Evolutionary conservation across 2,113 vertebrate genomes (phyloP), one percentile per base, ranked within the genome.

Genomic region (Geococcyx californianus): DNA sequence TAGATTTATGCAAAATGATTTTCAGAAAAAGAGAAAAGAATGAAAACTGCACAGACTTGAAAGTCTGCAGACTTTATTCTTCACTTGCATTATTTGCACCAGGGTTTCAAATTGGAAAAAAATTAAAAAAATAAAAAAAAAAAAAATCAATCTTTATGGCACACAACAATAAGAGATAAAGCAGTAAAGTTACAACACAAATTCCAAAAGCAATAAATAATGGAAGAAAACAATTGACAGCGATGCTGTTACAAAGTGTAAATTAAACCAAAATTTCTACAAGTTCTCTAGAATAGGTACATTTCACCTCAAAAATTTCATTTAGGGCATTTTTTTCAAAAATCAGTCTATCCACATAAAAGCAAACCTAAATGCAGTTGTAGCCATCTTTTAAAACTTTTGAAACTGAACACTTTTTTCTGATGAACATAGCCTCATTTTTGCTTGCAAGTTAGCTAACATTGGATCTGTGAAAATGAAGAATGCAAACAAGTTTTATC

Each of bases 81-180:
- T 95, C 38, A 77, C n/a, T 80, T 84, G 40, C 45, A 45, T 58
- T 91, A 60, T 92, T 96, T 97, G 82, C 52, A 82, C 74, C 84
- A 55, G 16, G 44, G 63, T 79, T 95, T 96, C 80, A 96, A 89
- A 79, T 44, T 40, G 10, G 24, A 49, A 49, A 49, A 24, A 49
- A 47, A 24, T 15, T 6, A 44, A 44, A 87, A 54, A 29, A 18
- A 34, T 42, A 83, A n/a, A 59, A 52, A n/a, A n/a, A n/a, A n/a
- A n/a, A n/a, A n/a, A n/a, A n/a, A n/a, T n/a, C n/a, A 60, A 28
- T 56, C 92, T 93, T 82, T 38, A 96, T 91, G 82, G 82, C 29
- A 88, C 19, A 7, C 62, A 90, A 92, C 82, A 96, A 33, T 79
- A 94, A 87, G 28, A 91, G 89, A 95, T 92, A 95, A 97, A 96